These are phyloP conservation scores for Nebria brevicollis DNA, from an alignment of 2,888 invertebrate genomes.

Conservation along the genomic window DNA sequence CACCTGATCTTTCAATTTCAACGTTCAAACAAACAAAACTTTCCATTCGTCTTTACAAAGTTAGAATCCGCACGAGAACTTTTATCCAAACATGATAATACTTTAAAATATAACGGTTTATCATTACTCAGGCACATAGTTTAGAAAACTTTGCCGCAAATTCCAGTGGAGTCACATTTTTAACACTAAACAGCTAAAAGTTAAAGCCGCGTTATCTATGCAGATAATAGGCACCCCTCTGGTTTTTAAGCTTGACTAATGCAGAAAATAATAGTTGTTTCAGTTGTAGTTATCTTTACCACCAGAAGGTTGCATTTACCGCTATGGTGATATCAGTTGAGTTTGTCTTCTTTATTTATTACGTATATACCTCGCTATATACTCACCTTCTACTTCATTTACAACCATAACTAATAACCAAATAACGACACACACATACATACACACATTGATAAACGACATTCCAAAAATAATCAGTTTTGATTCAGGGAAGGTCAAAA, in stretches of 20 bases:
- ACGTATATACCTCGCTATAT: not conserved
- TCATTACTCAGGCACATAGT: slow-evolving; percentile 10
- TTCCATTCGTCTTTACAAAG: not conserved
- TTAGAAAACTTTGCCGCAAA: slow-evolving; percentile 6
- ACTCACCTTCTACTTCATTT: too few species aligned
- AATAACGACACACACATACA: too few species aligned
- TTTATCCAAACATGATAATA: slow-evolving; percentile 17
- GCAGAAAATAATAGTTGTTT: not conserved
- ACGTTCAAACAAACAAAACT: not conserved
- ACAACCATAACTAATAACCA: too few species aligned
- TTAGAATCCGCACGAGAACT: too few species aligned
- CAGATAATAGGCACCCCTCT: not conserved
- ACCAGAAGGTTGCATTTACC: not conserved
- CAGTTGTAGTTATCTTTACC: not conserved
- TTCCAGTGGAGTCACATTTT: slow-evolving; percentile 27
- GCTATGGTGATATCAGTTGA: not conserved
- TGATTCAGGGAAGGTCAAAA: too few species aligned
- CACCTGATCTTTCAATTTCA: not conserved
- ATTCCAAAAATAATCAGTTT: too few species aligned
- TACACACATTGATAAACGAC: too few species aligned
- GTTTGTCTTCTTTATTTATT: not conserved
- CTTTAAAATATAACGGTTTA: slow-evolving; percentile 10
- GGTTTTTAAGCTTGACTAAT: not conserved
- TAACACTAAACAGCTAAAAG: slow-evolving; percentile 4
- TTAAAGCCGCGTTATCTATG: not conserved